Percentiles rank a stretch among this genome's conserved stretches.
These are phyloP conservation scores for Anhinga anhinga DNA, from an alignment of 2,113 vertebrate genomes.

Conservation along the genomic window DNA sequence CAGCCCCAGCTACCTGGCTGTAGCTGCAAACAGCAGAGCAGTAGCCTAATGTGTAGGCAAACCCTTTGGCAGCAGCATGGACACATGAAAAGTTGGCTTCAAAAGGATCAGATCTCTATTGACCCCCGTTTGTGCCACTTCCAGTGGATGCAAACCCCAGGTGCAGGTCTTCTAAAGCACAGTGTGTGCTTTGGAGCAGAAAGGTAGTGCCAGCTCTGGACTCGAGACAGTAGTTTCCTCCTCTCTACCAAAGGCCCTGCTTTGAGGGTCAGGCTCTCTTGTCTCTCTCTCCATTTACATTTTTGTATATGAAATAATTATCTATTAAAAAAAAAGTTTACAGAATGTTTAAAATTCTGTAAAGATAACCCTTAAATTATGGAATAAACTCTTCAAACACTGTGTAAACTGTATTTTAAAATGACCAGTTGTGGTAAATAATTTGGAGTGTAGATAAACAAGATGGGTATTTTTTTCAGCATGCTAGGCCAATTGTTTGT, in stretches of 20 bases:
- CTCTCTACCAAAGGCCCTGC: not conserved
- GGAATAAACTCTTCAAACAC: not conserved
- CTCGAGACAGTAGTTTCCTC: not conserved
- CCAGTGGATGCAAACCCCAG: not conserved
- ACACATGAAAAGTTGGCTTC: not conserved
- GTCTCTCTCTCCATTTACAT: not conserved
- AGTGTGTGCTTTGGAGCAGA: not conserved
- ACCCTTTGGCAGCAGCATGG: not conserved
- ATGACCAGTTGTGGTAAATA: slow-evolving; percentile 15
- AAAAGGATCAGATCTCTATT: not conserved
- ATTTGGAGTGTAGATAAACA: slow-evolving; percentile 11
- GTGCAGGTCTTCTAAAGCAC: not conserved
- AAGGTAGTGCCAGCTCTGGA: not conserved
- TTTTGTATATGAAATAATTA: not conserved
- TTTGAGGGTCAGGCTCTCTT: not conserved
- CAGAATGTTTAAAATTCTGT: not conserved
- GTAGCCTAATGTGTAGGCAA: not conserved
- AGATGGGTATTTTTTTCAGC: not conserved
- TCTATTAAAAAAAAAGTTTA: not conserved
- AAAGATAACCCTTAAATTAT: not conserved
- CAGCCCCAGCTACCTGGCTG: not conserved
- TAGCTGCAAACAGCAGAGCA: not conserved
- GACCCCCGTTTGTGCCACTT: not conserved
- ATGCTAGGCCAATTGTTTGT: not conserved
- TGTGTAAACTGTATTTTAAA: slow-evolving; percentile 1